Evolutionary conservation across 2,113 vertebrate species (phyloP), one percentile per base, ranked within the genome.

Genomic region (cat (Felis catus)): DNA sequence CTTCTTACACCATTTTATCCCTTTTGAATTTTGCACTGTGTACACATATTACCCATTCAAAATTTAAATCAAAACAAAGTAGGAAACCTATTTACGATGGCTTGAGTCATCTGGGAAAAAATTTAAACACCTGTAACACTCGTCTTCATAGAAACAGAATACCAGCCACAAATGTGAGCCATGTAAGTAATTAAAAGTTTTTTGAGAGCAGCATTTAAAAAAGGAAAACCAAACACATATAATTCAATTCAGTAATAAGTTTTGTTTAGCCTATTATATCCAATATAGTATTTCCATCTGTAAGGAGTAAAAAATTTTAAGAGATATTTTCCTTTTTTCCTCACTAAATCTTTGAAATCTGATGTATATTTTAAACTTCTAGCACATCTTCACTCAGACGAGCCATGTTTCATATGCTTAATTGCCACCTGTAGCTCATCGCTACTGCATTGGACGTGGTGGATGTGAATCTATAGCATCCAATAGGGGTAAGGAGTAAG

Each of bases 11-110:
- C 0, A 0, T 16, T 93, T 66, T 79, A 23, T 61, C 61, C n/a
- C 58, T 97, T 83, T 86, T 55, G 21, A 65, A 85, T 89, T 96
- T 33, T 80, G 23, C 33, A 18, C 21, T 63, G 12, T 55, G 45
- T 36, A 61, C 9, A 7, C 23, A 18, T 66, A 31, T 76, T 88
- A 66, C n/a, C 39, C 70, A 31, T 7, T 89, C n/a, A 93, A 97
- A 94, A 76, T 73, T 87, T 82, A 92, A 95, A 81, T 48, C 13
- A 83, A 92, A 92, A 25, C 25, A 65, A 95, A 71, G 27, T n/a
- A 74, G 76, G 85, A 27, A 45, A 15, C 1, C 3, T 82, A 65
- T 94, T 93, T 61, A 53, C 15, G 81, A 45, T 48, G 41, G 65
- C 83, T 74, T 31, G n/a, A 51, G 7, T 18, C n/a, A 80, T n/a